Evolutionary conservation across 2,797 vertebrate species (phyloP).

Genomic region (Tangara arthus): DNA sequence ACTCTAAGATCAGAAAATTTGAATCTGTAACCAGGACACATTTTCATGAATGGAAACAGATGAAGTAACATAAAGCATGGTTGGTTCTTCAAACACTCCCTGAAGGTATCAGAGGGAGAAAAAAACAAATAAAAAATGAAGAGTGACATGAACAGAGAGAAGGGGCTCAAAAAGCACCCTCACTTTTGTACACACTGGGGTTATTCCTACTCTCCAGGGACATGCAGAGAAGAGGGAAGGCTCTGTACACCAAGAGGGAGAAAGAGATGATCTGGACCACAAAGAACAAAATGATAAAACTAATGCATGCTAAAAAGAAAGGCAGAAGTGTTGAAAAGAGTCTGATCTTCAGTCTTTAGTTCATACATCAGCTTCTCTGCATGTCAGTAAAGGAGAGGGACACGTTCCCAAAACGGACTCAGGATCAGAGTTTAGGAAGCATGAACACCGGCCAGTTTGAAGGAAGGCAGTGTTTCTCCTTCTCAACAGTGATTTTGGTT

Average conservation of each 20-base stretch:
- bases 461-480: neutral
- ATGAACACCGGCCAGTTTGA: neutral
- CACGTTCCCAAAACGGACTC: neutral
- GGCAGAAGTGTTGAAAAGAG: neutral
- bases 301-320: neutral
- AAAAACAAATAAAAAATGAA: neutral
- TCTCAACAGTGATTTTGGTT: neutral
- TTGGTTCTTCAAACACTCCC: neutral
- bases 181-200: neutral
- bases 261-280: neutral
- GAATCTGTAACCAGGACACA: neutral
- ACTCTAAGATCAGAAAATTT: neutral
- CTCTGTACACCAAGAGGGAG: neutral
- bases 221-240: neutral
- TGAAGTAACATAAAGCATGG: neutral
- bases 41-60: neutral
- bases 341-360: neutral
- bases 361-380: neutral
- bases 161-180: neutral
- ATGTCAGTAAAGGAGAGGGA: neutral
- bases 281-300: neutral
- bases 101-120: neutral
- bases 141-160: neutral
- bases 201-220: neutral
- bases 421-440: neutral